phyloP scores from a whole-genome alignment of 2,113 vertebrate genomes.

The Todiramphus saurophagus region DNA sequence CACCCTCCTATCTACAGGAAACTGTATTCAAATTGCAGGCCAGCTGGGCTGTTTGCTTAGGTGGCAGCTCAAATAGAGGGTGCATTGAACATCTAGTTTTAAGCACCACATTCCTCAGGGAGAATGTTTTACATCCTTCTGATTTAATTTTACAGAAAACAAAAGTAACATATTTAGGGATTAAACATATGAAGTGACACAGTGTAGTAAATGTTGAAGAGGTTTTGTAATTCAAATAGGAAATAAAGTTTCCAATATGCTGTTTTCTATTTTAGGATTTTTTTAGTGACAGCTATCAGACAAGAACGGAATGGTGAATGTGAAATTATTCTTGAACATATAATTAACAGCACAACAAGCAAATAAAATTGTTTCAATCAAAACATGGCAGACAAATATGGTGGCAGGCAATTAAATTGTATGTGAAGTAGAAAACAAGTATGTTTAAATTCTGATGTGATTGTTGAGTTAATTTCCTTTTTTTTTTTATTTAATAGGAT shows the following conservation, averaged over 20 bases:
- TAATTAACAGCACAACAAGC: neutral
- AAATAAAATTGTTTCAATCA: neutral
- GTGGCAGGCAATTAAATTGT: neutral
- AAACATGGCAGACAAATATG: neutral
- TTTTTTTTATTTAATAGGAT: neutral
- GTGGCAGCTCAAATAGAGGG: neutral
- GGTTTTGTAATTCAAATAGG: neutral
- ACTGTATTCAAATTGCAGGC: accelerated
- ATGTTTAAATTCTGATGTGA: neutral
- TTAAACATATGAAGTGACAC: neutral
- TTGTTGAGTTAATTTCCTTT: neutral
- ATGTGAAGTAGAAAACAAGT: neutral
- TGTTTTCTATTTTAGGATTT: neutral
- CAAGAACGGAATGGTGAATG: neutral
- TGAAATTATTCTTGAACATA: neutral
- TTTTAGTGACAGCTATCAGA: neutral
- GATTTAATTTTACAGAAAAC: neutral
- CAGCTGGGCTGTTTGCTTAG: neutral
- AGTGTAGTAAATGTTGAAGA: neutral
- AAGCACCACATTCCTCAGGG: neutral
- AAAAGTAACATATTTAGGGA: neutral
- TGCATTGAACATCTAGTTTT: neutral
- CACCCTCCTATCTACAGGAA: neutral
- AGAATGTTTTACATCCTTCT: neutral
- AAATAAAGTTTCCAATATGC: neutral